Evolutionary conservation across 1,140 invertebrate genomes (phyloP).

Genomic region (Trichonephila clavipes): DNA sequence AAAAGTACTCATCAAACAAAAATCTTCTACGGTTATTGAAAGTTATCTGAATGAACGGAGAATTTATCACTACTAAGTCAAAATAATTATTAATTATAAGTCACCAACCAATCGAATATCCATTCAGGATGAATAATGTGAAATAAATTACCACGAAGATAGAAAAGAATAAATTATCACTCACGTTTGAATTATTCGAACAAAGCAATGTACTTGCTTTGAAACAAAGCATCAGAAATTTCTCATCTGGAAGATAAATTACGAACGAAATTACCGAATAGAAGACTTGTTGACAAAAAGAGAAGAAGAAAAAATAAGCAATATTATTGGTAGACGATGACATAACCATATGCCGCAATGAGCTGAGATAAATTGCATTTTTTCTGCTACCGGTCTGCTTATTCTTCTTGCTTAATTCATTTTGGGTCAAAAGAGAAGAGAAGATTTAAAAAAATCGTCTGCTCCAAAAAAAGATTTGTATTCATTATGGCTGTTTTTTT

Average conservation of each 20-base stretch:
- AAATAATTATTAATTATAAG: neutral
- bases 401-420: slow-evolving; percentile 6
- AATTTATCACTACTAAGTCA: neutral
- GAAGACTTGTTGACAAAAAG: slow-evolving; percentile 7
- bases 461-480: slow-evolving; percentile 2
- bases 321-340: neutral
- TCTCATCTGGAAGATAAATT: neutral
- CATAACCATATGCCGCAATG: slow-evolving; percentile 9
- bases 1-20: too few relatives aligned
- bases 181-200: neutral
- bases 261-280: neutral
- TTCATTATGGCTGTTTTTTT: neutral
- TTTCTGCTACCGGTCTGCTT: neutral
- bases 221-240: neutral
- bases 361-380: neutral
- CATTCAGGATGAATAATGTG: neutral
- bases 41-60: too few relatives aligned
- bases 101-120: neutral
- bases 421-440: neutral
- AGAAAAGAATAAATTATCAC: neutral
- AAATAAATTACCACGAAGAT: neutral
- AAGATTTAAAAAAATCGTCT: neutral
- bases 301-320: neutral
- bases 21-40: too few relatives aligned
- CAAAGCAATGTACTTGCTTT: neutral